Evolutionary conservation across 2,797 vertebrate genomes (phyloP).

Genomic region (Bradypus variegatus): DNA sequence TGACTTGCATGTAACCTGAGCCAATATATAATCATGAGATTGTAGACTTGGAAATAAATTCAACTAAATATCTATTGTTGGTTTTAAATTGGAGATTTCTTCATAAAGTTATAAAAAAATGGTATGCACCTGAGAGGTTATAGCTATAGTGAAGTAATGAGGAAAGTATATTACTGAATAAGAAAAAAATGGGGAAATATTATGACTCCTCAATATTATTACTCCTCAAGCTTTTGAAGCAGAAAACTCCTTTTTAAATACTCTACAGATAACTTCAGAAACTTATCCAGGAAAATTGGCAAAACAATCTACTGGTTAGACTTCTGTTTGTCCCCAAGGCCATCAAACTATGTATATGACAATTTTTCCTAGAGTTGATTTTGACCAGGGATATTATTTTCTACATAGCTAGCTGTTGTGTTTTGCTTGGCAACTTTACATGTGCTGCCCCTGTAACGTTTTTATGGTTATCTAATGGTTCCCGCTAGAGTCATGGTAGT

Average conservation of each 20-base stretch:
- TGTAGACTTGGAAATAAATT: neutral
- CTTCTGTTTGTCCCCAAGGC: neutral
- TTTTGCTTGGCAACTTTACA: neutral
- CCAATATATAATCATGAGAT: neutral
- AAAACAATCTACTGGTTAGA: neutral
- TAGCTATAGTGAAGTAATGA: neutral
- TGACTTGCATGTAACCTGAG: neutral
- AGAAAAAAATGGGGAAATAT: neutral
- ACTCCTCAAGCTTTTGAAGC: neutral
- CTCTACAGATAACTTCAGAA: neutral
- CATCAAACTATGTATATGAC: neutral
- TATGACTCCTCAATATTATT: neutral
- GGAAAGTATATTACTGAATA: neutral
- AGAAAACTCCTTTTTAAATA: neutral
- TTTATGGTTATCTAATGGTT: neutral
- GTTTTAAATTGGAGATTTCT: neutral
- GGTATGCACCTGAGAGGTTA: neutral
- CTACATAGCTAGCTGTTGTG: neutral
- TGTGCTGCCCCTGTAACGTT: neutral
- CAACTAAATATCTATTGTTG: neutral
- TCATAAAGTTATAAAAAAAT: neutral
- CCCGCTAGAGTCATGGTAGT: neutral
- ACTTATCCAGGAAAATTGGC: neutral
- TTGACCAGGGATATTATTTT: neutral
- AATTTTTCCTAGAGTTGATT: neutral